Evolutionary conservation across 2,797 vertebrate genomes (phyloP).

Genomic region (Atherinosoma microstoma): DNA sequence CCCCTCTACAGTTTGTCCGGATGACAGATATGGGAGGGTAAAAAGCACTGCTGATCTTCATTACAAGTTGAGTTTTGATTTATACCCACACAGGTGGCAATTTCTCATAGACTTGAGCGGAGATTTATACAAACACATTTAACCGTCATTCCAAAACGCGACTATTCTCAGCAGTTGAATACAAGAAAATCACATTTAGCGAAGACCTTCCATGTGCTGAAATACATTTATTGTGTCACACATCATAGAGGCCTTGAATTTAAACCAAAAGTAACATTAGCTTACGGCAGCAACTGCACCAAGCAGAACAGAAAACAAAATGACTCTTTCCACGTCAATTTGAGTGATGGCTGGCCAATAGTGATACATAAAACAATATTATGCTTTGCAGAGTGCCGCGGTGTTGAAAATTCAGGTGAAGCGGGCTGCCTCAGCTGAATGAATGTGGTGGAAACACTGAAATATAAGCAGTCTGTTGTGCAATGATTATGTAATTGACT

Average conservation of each 20-base stretch:
- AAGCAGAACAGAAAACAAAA: slow-evolving; percentile 45
- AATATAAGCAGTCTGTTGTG: slow-evolving; percentile 39
- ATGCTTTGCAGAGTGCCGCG: slow-evolving; percentile 20
- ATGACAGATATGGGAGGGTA: slow-evolving; percentile 8
- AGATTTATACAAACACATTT: slow-evolving; percentile 6
- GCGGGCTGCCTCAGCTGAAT: slow-evolving; percentile 11
- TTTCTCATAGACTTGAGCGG: background rate
- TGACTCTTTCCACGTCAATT: slow-evolving; percentile 42
- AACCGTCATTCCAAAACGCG: background rate
- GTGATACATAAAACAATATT: slow-evolving; percentile 48
- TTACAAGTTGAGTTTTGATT: slow-evolving; percentile 14
- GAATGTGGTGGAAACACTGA: slow-evolving; percentile 23
- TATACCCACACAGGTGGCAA: background rate
- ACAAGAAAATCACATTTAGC: background rate
- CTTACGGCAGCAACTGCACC: slow-evolving; percentile 34
- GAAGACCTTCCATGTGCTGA: background rate
- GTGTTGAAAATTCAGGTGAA: slow-evolving; percentile 33
- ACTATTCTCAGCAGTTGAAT: background rate
- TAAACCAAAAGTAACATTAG: slow-evolving; percentile 32
- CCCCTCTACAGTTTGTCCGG: slow-evolving; percentile 13
- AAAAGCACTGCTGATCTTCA: background rate
- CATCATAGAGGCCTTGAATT: slow-evolving; percentile 14
- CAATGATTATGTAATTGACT: slow-evolving; percentile 26
- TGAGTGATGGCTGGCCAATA: slow-evolving; percentile 57
- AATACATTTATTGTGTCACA: slow-evolving; percentile 18